Conservation (phyloP, 2,888 invertebrate genomes). For the Autographa gamma region DNA sequence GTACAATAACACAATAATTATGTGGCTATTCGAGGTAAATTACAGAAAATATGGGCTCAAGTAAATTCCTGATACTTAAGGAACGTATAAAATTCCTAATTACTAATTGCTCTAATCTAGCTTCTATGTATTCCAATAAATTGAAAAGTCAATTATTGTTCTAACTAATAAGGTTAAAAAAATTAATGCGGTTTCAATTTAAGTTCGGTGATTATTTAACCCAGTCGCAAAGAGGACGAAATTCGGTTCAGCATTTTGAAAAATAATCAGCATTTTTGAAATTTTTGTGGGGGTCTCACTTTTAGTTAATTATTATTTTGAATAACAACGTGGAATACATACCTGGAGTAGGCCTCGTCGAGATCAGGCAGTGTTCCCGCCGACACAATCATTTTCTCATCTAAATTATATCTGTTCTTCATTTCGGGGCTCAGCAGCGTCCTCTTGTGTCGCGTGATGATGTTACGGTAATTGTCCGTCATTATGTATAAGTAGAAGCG, state of each 20-base stretch:
- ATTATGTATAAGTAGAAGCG: constrained; percentile 97
- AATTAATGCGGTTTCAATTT: too few relatives aligned
- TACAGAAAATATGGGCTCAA: not conserved
- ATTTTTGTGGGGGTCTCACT: too few relatives aligned
- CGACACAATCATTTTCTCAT: constrained; percentile 94
- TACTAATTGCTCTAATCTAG: not conserved
- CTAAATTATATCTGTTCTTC: constrained; percentile 91
- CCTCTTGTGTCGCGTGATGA: constrained; percentile 95
- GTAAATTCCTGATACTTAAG: not conserved
- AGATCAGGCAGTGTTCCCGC: constrained; percentile 96
- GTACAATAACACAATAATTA: not conserved
- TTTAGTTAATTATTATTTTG: too few relatives aligned
- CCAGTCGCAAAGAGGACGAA: too few relatives aligned
- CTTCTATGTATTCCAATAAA: not conserved
- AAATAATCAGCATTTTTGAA: constrained; percentile 11
- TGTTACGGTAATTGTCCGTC: constrained; percentile 96
- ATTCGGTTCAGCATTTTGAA: too few relatives aligned
- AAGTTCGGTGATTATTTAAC: not conserved
- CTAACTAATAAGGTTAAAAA: not conserved
- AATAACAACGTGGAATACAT: too few relatives aligned
- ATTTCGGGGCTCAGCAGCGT: constrained; percentile 93
- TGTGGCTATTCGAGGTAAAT: not conserved
- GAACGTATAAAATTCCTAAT: not conserved
- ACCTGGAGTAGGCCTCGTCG: constrained; percentile 96
- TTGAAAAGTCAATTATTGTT: not conserved